Evolutionary conservation across 2,113 vertebrate species (phyloP), one percentile per base, ranked within the genome.

Genomic region (Nothocercus julius): DNA sequence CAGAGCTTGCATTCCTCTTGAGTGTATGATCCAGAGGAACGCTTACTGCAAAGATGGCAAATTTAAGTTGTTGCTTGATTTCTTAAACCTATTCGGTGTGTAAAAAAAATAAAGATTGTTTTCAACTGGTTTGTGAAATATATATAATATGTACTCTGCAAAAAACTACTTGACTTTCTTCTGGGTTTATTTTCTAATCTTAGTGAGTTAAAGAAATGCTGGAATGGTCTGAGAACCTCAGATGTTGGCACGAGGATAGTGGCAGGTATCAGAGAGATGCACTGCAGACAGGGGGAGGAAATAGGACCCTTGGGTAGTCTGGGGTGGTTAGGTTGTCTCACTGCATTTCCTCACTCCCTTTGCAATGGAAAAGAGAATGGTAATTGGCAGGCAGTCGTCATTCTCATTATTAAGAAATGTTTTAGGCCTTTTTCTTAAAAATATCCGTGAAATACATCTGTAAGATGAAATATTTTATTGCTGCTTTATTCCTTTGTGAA

Each of bases 91-190:
- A 20, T 79, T 92, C 22, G 4, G 4, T 64, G n/a, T 38, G 7
- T 80, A 63, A 22, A 47, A 70, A 70, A 91, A 87, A 61, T n/a
- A 36, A 63, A 74, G 28, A 34, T 67, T 34, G n/a, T 59, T 28
- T 69, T 69, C 17, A 17, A 3, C 49, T 58, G n/a, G 13, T 53
- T 78, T 81, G 30, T 90, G 17, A 86, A 93, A 63, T 42, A 44
- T 16, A 44, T 44, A 44, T 44, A 44, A 42, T 5, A 44, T 44
- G 15, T 44, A 44, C 15, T 49, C 49, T 49, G 45, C 42, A 81
- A 36, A 88, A 61, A 88, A 83, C 68, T 93, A 82, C 70, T 77
- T 91, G 54, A 11, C 32, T 82, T 89, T 93, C 59, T 78, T 79
- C 27, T 51, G 13, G 4, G 9, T 63, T 94, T 82, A 25, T 89